A percentile compares a stretch with the other conserved stretches of the same genome.
Evolutionary conservation across 2,113 vertebrate species (phyloP).

Genomic region (Scopus umbretta): DNA sequence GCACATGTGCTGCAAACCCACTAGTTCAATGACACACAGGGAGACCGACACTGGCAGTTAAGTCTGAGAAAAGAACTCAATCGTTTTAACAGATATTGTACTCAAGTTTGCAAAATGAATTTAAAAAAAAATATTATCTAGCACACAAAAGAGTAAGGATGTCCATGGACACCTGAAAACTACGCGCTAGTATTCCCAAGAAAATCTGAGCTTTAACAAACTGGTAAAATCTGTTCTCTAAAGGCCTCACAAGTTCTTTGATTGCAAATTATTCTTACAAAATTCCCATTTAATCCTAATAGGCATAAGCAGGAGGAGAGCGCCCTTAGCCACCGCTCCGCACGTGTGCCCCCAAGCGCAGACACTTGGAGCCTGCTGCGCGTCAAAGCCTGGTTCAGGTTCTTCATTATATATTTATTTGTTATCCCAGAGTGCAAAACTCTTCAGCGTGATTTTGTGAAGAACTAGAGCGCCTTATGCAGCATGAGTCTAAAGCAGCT

Average conservation of each 20-base stretch:
- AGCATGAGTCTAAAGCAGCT: background rate
- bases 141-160: background rate
- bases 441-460: background rate
- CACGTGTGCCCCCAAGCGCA: fast-evolving
- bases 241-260: background rate
- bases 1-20: background rate
- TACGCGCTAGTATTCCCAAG: fast-evolving
- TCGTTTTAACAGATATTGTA: background rate
- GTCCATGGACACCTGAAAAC: background rate
- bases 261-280: too few relatives aligned
- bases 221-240: background rate
- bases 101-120: background rate
- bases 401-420: background rate
- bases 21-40: background rate
- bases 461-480: background rate
- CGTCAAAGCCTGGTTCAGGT: background rate
- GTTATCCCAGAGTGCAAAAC: background rate
- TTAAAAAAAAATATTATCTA: background rate
- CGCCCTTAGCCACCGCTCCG: fast-evolving
- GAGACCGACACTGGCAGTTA: fast-evolving
- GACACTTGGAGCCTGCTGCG: background rate
- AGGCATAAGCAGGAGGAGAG: too few relatives aligned
- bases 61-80: background rate
- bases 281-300: fast-evolving
- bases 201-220: background rate